Base-by-base conservation (phyloP, 2,888 invertebrate species). In the Rhodophaea formosa region DNA sequence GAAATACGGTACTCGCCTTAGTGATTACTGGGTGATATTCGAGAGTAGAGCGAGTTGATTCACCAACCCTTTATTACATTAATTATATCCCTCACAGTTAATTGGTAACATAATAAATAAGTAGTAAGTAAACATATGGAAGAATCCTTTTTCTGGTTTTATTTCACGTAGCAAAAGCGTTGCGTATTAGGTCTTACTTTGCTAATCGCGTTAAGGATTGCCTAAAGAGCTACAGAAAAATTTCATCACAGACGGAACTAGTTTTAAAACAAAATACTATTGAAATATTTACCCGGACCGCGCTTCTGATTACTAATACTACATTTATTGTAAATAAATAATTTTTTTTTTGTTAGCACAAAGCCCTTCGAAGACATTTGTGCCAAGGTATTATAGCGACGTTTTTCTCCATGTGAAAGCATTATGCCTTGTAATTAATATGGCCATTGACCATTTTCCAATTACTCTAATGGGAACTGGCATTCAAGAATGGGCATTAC, bases 181-280 rank as follows among this genome's bases (percentile, higher is more conserved):
- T 56, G 47, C 54, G 30, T 53, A 44, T 29, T 53, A 30, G 23
- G n/a, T 3, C 47, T 47, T 47, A 47, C 14, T 29, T 39, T 17
- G 12, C 52, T 53, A 53, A 39, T 42, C 35, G 30, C 53, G 29
- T 42, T 7, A 42, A 55, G 29, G 16, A 49, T 49, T 53, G 16
- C 42, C 53, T 56, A 59, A 15, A 60, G 57, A 32, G 51, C 47
- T n/a, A n/a, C n/a, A n/a, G n/a, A n/a, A n/a, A 61, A 29, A 49
- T 59, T 53, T 61, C 58, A 57, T 59, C 57, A 58, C 47, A 57
- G 57, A 60, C 44, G 59, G 59, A 64, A 70, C 69, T 71, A 73
- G 68, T 72, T 73, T 67, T 72, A 71, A 71, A 73, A 74, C 69
- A 74, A 74, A 74, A 74, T 71, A 68, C 67, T 65, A 64, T 59